Conservation (phyloP, 1,140 invertebrate species). For the Panagrolaimus sp. region DNA sequence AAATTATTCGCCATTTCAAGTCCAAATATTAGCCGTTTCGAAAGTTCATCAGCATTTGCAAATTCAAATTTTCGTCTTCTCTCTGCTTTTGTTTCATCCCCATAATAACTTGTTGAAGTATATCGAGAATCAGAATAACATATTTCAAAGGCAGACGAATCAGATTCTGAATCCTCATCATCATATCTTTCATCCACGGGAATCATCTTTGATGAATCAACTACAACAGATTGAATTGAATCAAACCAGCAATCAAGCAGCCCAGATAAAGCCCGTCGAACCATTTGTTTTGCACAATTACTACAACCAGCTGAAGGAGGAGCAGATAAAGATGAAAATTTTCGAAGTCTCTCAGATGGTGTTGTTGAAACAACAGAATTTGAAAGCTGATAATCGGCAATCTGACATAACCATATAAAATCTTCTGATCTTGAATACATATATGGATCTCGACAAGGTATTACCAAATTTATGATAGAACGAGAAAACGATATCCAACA, state of each 20-base stretch:
- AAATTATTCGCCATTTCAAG: conserved; percentile 28
- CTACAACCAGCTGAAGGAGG: not conserved
- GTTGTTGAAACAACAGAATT: not conserved
- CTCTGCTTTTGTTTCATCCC: not conserved
- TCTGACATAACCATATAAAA: conserved; percentile 38
- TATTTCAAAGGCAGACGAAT: not conserved
- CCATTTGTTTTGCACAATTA: not conserved
- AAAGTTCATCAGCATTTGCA: conserved; percentile 32
- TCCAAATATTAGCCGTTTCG: conserved; percentile 27
- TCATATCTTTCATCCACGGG: conserved; percentile 7
- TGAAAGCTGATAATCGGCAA: conserved; percentile 26
- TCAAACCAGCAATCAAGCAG: not conserved
- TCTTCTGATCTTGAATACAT: conserved; percentile 33
- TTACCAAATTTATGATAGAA: conserved; percentile 25
- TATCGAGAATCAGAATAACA: not conserved
- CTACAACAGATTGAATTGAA: conserved; percentile 6
- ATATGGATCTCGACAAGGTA: conserved; percentile 33
- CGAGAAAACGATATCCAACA: conserved; percentile 42
- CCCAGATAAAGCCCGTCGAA: conserved; percentile 22
- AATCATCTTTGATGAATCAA: conserved; percentile 19
- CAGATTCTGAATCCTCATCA: not conserved
- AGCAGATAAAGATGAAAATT: not conserved
- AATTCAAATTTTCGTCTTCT: conserved; percentile 15
- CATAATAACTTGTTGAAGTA: conserved; percentile 1
- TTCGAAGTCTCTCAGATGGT: not conserved